Conservation (phyloP, 2,113 vertebrate species). For the Prionailurus bengalensis region DNA sequence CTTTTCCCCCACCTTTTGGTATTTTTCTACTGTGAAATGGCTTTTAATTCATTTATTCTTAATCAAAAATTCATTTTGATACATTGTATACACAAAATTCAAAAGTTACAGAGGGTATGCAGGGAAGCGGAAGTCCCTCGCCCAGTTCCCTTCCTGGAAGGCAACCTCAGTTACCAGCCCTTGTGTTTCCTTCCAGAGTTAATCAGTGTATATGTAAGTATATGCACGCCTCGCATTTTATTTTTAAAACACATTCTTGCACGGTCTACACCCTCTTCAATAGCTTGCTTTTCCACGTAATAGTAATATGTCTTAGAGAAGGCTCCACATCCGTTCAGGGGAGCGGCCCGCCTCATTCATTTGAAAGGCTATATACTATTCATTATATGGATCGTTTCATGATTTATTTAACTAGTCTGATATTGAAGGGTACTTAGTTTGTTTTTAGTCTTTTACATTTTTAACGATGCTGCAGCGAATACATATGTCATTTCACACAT, state of each 20-base stretch:
- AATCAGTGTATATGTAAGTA: conserved; percentile 68
- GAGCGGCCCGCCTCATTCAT: background rate
- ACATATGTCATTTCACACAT: conserved; percentile 30
- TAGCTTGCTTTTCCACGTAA: background rate
- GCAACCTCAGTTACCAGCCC: conserved; percentile 59
- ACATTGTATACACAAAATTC: conserved; percentile 54
- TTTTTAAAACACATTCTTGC: conserved; percentile 52
- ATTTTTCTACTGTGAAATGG: conserved; percentile 50
- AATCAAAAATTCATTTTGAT: conserved; percentile 72
- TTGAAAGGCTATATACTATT: conserved; percentile 1
- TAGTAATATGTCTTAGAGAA: background rate
- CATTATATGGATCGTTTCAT: background rate
- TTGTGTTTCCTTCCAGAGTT: conserved; percentile 53
- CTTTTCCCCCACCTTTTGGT: background rate
- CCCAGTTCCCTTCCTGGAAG: conserved; percentile 71
- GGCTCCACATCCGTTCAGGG: background rate
- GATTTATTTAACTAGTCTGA: background rate
- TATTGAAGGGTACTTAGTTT: conserved; percentile 34
- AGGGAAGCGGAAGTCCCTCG: background rate
- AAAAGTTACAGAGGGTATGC: conserved; percentile 51
- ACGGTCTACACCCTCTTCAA: background rate
- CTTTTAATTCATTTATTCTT: conserved; percentile 75
- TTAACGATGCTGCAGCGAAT: conserved; percentile 18
- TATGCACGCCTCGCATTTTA: conserved; percentile 56
- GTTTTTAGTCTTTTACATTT: conserved; percentile 54